Evolutionary conservation across 2,797 vertebrate genomes (phyloP), one percentile per base, ranked within the genome.

Genomic region (Lepidocolaptes lacrymiger): DNA sequence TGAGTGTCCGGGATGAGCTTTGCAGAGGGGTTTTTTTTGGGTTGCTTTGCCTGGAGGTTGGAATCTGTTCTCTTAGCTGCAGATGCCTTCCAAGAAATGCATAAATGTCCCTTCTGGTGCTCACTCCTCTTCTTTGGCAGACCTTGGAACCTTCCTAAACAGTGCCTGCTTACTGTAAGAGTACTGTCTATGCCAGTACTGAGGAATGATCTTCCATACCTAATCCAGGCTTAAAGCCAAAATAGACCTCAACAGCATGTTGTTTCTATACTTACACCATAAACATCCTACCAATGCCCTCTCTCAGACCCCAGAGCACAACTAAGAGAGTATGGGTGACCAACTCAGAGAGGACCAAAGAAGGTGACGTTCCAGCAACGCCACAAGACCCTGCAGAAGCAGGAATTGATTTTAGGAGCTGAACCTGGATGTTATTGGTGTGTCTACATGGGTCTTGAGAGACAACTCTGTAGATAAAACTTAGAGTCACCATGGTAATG

Each of bases 11-110:
- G 39, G 66, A 59, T 56, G 69, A 21, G 34, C 15, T 93, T 74
- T 84, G 39, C 27, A 59, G 87, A 83, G 10, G 7, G 2, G 12
- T 16, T 1, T 1, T 87, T 69, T 71, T 84, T 54, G 3, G 9
- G 14, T 82, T 85, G 20, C 34, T 91, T 87, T 86, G 56, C 79
- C 49, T 93, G 58, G 30, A 80, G 8, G 43, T 43, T 95, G 54
- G 66, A 64, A 64, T 67, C 61, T 79, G 27, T 71, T 87, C 26
- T 28, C 21, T 80, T 73, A 82, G 63, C 69, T 86, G 36, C 51
- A 84, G 46, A 59, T 84, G 64, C 30, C 51, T 94, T 93, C 75
- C 64, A 96, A 80, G 72, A 93, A n/a, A 56, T 76, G 59, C 34
- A 79, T 51, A 66, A 82, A 76, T 30, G 51, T 67, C 21, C 23